Evolutionary conservation across 2,113 vertebrate species (phyloP).

Genomic region (Holacanthus passer): DNA sequence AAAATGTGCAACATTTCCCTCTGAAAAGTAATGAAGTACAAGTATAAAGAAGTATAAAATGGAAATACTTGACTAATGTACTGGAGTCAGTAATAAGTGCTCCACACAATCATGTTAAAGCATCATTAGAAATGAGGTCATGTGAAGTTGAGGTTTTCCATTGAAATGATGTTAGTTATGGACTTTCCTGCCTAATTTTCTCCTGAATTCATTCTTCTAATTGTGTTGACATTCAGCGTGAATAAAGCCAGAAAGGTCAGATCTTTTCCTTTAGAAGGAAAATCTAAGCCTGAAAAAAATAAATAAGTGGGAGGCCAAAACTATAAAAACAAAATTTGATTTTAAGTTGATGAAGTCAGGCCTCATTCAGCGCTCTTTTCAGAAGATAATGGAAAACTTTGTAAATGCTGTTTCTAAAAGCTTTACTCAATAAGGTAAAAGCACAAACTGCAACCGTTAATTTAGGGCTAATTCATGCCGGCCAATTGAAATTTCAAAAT

Average conservation of each 20-base stretch:
- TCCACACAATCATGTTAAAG: not conserved
- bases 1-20: not conserved
- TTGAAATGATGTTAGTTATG: not conserved
- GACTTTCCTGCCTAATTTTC: not conserved
- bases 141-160: not conserved
- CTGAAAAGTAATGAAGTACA: not conserved
- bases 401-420: constrained; percentile 12
- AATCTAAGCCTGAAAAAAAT: not conserved
- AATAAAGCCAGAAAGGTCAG: constrained; percentile 30
- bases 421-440: not conserved
- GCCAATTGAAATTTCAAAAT: not conserved
- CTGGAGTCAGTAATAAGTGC: not conserved
- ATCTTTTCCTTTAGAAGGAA: not conserved
- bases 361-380: not conserved
- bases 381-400: not conserved
- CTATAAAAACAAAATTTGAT: not conserved
- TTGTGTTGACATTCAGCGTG: constrained; percentile 6
- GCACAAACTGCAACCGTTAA: not conserved
- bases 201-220: not conserved
- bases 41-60: not conserved
- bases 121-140: not conserved
- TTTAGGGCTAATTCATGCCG: not conserved
- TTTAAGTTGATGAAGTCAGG: not conserved
- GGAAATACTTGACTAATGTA: not conserved
- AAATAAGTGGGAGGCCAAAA: not conserved